Evolutionary conservation across 2,888 invertebrate genomes (phyloP), one percentile per base, ranked within the genome.

Genomic region (Julus scandinavius): DNA sequence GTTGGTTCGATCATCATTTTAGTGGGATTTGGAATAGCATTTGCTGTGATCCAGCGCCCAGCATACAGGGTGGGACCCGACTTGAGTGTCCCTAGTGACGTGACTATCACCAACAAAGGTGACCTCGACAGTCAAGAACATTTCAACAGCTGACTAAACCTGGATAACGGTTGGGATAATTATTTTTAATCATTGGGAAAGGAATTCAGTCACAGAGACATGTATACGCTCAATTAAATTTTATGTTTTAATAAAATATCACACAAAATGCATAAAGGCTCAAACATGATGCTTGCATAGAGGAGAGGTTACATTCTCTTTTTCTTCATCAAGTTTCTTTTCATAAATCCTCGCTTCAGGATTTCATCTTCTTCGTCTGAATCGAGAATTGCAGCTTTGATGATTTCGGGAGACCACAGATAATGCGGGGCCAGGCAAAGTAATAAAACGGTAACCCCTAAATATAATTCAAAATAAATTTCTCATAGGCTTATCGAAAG

Each of bases 321-420:
- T 83, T 38, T 83, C 83, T 83, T 83, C 83, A 83, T 83, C 83
- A 83, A n/a, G 15, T 87, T 87, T 40, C 45, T 38, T 54, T 20
- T 87, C 54, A 41, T n/a, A 29, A 63, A 87, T 40, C 54, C 63
- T 83, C 41, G 72, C 20, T 72, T 72, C n/a, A 87, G 45, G 72
- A 72, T 87, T 80, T 87, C 87, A 2, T 87, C 87, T 87, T 87
- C 87, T 87, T 87, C 87, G 45, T 87, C 87, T 3, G 41, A 29
- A 15, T 87, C 87, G n/a, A 38, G 40, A 2, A 41, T 40, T 29
- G 29, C 20, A 7, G 29, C 83, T 17, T 83, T 83, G 20, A 54
- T n/a, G 17, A 54, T 40, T 11, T 54, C 87, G 17, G 87, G 87
- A 7, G 58, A 49, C 87, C 87, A 87, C 29, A 87, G 4, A 40